Evolutionary conservation across 1,140 invertebrate genomes (phyloP), one percentile per base, ranked within the genome.

Genomic region (Apis laboriosa): DNA sequence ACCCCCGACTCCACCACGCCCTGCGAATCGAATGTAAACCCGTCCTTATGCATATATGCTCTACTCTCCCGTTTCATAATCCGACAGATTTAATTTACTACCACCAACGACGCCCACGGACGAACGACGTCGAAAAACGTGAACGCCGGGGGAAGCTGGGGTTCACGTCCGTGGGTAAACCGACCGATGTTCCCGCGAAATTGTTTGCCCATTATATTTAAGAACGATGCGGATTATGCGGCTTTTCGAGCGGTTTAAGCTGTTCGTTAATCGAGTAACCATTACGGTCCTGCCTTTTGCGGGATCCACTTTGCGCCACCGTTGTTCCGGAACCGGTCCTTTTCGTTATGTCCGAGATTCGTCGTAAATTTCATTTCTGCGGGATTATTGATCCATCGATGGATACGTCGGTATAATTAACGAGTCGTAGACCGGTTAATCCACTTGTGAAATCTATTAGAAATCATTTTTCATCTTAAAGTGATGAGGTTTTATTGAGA

Each of bases 21-120:
- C 63, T 15, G 76, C n/a, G 84, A 88, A 88, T 88, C 86, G 84
- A 88, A 88, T 86, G 87, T 86, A 88, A 88, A 88, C 86, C 34
- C 74, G 63, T 88, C 85, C 83, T 88, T 88, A 85, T 83, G 79
- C 87, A 88, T 83, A 88, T 77, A 80, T 75, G 58, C 34, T 75
- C 43, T 68, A 21, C 61, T 21, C 28, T 74, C 13, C 24, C 73
- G 80, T 60, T 78, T 86, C 86, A 84, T 86, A 88, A 88, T 88
- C 87, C 84, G 61, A 55, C 64, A 79, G 80, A 88, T 88, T 88
- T 88, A 88, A 88, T 88, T 88, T 77, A 80, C 87, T 80, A 75
- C 81, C 72, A 79, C 70, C 77, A 71, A 64, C 58, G 49, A 15
- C 77, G 34, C 28, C 55, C 55, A 28, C 13, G n/a, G 34, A 15